A percentile compares a stretch with the other conserved stretches of the same genome.
These are phyloP conservation scores for Eidolon dupreanum DNA, from an alignment of 2,797 vertebrate genomes.

Conservation along the genomic window DNA sequence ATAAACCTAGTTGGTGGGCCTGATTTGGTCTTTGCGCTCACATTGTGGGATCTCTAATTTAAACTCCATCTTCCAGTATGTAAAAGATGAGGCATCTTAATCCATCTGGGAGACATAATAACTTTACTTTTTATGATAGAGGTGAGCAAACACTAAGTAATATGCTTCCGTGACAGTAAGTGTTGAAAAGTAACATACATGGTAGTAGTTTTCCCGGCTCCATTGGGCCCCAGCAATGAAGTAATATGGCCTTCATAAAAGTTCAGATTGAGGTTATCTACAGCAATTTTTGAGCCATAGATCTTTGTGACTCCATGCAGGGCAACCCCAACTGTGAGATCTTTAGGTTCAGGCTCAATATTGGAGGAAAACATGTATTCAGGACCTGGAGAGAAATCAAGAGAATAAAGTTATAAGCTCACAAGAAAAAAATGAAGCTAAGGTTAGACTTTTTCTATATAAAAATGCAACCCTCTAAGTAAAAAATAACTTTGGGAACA, in stretches of 20 bases:
- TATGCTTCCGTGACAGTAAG: not conserved
- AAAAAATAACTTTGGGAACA: not conserved
- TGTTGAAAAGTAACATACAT: conserved; percentile 88
- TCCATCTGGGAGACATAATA: not conserved
- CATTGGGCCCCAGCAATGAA: conserved; percentile 96
- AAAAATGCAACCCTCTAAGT: conserved; percentile 12
- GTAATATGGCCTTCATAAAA: conserved; percentile 98
- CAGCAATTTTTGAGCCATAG: conserved; percentile 91
- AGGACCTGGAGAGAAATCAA: conserved; percentile 67
- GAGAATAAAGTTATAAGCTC: not conserved
- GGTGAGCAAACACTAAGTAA: not conserved
- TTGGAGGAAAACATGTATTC: conserved; percentile 82
- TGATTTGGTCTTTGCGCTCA: not conserved
- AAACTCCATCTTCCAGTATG: not conserved
- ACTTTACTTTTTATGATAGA: not conserved
- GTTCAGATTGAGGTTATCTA: conserved; percentile 93
- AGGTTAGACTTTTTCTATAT: not conserved
- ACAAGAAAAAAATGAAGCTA: not conserved
- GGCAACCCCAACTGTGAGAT: conserved; percentile 92
- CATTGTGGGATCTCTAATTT: not conserved
- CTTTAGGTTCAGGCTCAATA: conserved; percentile 88
- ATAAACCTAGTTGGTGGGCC: not conserved
- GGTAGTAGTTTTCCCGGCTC: conserved; percentile 98
- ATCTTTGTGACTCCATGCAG: conserved; percentile 93
- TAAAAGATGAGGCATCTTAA: not conserved